These are phyloP conservation scores for Carlito syrichta DNA, from an alignment of 2,113 vertebrate species.

Conservation along the genomic window DNA sequence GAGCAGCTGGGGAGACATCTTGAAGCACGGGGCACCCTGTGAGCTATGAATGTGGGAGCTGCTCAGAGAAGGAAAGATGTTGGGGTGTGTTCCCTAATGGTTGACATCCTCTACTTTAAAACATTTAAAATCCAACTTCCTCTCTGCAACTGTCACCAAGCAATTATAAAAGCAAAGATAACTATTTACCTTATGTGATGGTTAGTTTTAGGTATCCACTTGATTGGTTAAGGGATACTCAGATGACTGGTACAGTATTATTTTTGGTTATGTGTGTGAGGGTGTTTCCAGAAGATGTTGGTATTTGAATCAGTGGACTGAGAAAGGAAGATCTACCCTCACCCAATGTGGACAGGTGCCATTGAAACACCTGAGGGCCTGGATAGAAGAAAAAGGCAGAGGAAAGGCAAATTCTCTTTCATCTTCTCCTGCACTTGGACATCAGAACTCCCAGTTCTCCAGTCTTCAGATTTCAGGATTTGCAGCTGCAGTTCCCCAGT, in stretches of 20 bases:
- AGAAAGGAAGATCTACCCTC: not conserved
- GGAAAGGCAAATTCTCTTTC: not conserved
- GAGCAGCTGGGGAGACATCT: no score
- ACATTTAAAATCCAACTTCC: not conserved
- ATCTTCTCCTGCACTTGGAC: not conserved
- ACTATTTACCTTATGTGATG: not conserved
- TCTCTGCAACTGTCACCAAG: not conserved
- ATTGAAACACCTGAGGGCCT: not conserved
- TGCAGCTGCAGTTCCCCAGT: not conserved
- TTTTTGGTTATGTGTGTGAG: no score
- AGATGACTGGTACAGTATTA: not conserved
- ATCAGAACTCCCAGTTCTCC: not conserved
- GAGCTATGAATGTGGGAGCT: not conserved
- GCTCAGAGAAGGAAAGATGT: not conserved
- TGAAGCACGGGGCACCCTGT: not conserved
- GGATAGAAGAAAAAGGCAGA: not conserved
- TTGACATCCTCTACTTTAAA: not conserved
- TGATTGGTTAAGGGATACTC: not conserved
- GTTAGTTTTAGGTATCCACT: not conserved
- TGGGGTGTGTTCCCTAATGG: not conserved
- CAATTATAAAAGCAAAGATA: not conserved
- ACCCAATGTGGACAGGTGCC: not conserved
- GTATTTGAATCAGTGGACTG: not conserved
- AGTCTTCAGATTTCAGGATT: not conserved
- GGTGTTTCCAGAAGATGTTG: not conserved